Percentiles rank a stretch among this genome's conserved stretches.
These are phyloP conservation scores for Dermochelys coriacea DNA, from an alignment of 2,797 vertebrate genomes.

Conservation along the genomic window DNA sequence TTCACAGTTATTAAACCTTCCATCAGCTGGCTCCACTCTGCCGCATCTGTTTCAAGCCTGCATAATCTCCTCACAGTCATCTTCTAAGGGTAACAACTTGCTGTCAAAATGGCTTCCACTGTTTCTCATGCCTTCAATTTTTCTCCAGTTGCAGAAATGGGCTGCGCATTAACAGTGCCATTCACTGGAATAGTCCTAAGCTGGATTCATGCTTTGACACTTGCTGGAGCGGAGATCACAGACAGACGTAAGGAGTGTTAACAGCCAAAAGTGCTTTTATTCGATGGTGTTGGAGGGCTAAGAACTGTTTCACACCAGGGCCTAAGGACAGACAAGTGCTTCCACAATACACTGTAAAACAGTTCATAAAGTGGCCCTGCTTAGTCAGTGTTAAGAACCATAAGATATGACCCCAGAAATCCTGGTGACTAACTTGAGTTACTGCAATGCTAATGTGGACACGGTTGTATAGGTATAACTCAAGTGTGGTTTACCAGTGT, in stretches of 20 bases:
- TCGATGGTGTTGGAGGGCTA: not conserved
- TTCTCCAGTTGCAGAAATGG: not conserved
- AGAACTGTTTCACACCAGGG: not conserved
- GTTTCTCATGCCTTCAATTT: not conserved
- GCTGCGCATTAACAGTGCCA: not conserved
- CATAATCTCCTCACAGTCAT: not conserved
- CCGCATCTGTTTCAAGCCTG: not conserved
- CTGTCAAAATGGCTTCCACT: not conserved
- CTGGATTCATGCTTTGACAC: not conserved
- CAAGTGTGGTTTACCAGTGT: accelerated
- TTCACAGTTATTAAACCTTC: constrained; percentile 4
- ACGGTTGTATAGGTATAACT: not conserved
- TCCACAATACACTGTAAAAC: not conserved
- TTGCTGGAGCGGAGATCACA: not conserved
- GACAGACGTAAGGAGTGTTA: not conserved
- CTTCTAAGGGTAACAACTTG: not conserved
- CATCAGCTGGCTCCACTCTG: not conserved
- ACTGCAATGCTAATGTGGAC: not conserved
- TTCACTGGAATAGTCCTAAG: not conserved
- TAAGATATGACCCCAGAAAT: not conserved
- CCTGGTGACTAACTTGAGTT: not conserved
- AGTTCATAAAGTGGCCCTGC: not conserved
- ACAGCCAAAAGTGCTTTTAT: not conserved
- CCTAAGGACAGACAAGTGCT: constrained; percentile 10
- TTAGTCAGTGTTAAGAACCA: not conserved